Evolutionary conservation across 2,113 vertebrate species (phyloP).

Genomic region (Monopterus albus): DNA sequence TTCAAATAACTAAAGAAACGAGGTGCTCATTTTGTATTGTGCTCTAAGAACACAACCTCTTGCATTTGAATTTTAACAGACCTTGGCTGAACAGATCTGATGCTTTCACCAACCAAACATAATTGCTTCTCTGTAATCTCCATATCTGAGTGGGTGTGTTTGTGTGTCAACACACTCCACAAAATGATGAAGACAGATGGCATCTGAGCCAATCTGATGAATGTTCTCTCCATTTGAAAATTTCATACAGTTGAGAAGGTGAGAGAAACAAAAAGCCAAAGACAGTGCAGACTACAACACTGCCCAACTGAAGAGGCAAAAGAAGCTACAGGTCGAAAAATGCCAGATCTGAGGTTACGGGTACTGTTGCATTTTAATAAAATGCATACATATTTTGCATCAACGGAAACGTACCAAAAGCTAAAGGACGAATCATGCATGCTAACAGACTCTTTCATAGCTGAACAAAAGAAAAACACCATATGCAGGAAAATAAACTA

Average conservation of each 20-base stretch:
- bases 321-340: neutral
- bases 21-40: no score
- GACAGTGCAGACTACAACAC: neutral
- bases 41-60: neutral
- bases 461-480: no score
- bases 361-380: neutral
- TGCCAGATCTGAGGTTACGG: neutral
- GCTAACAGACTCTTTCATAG: no score
- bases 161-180: neutral
- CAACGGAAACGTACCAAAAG: neutral
- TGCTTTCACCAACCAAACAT: conserved; percentile 21
- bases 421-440: no score
- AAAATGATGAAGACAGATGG: neutral
- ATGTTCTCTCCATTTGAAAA: conserved; percentile 13
- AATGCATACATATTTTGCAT: neutral
- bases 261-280: conserved; percentile 17
- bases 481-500: no score
- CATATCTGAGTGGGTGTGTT: neutral
- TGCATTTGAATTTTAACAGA: neutral
- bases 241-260: conserved; percentile 24
- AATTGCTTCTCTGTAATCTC: conserved; percentile 4
- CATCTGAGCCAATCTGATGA: conserved; percentile 10
- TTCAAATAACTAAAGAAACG: no score
- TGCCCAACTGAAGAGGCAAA: neutral
- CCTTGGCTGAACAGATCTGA: neutral